These are phyloP conservation scores for Acleris cristana DNA, from an alignment of 2,888 invertebrate genomes.

Conservation along the genomic window DNA sequence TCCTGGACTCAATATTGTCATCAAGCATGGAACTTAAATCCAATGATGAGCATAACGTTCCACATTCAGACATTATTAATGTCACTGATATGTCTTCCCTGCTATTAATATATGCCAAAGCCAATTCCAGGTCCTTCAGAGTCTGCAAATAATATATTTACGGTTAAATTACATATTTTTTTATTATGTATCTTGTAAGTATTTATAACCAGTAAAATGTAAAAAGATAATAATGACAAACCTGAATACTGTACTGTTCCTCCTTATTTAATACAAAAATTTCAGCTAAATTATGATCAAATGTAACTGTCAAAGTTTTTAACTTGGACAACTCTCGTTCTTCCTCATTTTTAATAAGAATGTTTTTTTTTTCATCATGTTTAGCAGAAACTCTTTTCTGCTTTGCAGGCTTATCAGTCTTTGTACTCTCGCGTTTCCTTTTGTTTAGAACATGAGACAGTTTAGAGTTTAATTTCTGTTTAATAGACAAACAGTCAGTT, in stretches of 20 bases:
- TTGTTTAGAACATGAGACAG: conserved; percentile 74
- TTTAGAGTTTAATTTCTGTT: conserved; percentile 76
- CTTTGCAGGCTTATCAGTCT: conserved; percentile 67
- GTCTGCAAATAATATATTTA: conserved; percentile 80
- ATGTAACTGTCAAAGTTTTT: conserved; percentile 62
- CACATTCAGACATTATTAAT: conserved; percentile 89
- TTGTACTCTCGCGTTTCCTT: conserved; percentile 67
- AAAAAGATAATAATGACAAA: conserved; percentile 5
- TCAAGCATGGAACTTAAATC: conserved; percentile 88
- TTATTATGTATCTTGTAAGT: too few relatives aligned
- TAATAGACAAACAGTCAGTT: conserved; percentile 73
- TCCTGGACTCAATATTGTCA: conserved; percentile 84
- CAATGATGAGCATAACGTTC: conserved; percentile 91
- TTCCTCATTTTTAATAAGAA: conserved; percentile 38
- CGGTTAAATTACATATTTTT: not conserved
- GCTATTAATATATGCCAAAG: conserved; percentile 78
- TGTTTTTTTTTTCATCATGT: conserved; percentile 43
- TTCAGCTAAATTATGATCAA: conserved; percentile 69
- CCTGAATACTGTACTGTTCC: conserved; percentile 36
- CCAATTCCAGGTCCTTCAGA: conserved; percentile 89
- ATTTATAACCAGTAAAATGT: too few relatives aligned
- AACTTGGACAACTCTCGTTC: conserved; percentile 44
- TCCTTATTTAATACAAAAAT: conserved; percentile 62
- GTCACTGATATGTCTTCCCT: conserved; percentile 84
- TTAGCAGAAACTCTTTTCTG: conserved; percentile 59